Conservation (phyloP, 2,888 invertebrate species). For the Pilophorus perplexus region DNA sequence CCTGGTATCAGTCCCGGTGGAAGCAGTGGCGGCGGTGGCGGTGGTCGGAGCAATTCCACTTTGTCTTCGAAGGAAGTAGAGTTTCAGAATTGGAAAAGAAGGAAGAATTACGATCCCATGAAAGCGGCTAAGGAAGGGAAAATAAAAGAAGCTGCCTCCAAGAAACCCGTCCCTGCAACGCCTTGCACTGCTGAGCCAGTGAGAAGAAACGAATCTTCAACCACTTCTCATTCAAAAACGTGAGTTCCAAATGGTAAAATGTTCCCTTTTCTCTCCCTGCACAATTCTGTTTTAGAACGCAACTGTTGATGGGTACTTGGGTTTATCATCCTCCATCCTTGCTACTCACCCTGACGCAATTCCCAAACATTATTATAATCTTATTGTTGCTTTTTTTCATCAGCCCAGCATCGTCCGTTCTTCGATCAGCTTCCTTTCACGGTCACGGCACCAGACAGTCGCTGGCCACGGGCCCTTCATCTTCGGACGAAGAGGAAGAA, state of each 20-base stretch:
- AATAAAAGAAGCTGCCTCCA: slow-evolving; percentile 54
- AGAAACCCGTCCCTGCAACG: slow-evolving; percentile 38
- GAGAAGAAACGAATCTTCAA: neutral
- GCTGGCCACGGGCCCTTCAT: slow-evolving; percentile 44
- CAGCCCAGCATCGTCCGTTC: slow-evolving; percentile 51
- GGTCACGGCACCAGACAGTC: slow-evolving; percentile 53
- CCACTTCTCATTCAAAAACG: too few species aligned
- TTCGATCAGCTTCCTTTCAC: slow-evolving; percentile 56
- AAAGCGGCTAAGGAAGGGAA: slow-evolving; percentile 87
- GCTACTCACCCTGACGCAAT: too few species aligned
- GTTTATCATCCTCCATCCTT: too few species aligned
- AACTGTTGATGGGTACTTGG: too few species aligned
- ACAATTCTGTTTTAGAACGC: too few species aligned
- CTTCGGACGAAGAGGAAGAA: slow-evolving; percentile 48
- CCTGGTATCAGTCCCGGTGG: slow-evolving; percentile 51
- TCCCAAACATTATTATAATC: too few species aligned
- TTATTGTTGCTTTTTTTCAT: too few species aligned
- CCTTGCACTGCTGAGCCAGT: neutral
- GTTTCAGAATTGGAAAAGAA: slow-evolving; percentile 91
- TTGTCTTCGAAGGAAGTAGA: slow-evolving; percentile 75
- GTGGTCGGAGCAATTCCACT: slow-evolving; percentile 66
- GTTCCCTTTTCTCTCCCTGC: too few species aligned
- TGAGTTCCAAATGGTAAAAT: too few species aligned
- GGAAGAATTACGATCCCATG: slow-evolving; percentile 94
- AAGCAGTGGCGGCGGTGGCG: slow-evolving; percentile 55